Conservation (phyloP, 2,888 invertebrate species). For the Dasypolia templi region DNA sequence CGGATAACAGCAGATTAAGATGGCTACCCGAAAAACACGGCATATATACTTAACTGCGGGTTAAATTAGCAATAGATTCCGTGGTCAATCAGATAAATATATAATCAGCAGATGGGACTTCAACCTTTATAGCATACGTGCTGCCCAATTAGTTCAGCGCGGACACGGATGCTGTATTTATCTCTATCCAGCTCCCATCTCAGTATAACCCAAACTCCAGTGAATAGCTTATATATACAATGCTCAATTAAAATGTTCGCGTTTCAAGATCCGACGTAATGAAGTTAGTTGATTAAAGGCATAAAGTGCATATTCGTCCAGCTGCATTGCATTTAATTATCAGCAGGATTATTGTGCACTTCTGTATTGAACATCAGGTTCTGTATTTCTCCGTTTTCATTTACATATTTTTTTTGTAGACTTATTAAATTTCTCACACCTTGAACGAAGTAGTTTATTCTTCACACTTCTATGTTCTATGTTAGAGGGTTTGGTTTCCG, state of each 20-base stretch:
- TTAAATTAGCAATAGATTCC: no score
- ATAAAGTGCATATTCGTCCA: not conserved
- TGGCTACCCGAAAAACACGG: not conserved
- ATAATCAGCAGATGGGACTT: not conserved
- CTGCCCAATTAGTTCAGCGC: not conserved
- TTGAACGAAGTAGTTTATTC: not conserved
- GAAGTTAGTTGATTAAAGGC: not conserved
- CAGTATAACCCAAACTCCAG: not conserved
- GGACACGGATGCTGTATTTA: no score
- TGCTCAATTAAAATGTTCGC: not conserved
- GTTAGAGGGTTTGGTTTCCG: no score
- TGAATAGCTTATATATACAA: not conserved
- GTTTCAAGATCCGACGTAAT: not conserved
- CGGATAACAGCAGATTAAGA: conserved; percentile 7
- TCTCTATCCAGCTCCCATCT: not conserved
- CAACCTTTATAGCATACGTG: not conserved
- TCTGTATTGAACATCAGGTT: conserved; percentile 1
- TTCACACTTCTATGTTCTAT: no score
- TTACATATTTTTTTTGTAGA: not conserved
- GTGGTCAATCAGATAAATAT: not conserved
- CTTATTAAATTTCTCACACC: not conserved
- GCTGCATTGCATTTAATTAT: not conserved
- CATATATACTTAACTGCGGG: not conserved
- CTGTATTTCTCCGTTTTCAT: not conserved
- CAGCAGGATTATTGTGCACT: not conserved